Base-by-base conservation (phyloP, 2,113 vertebrate genomes). In the Phoenicopterus ruber region DNA sequence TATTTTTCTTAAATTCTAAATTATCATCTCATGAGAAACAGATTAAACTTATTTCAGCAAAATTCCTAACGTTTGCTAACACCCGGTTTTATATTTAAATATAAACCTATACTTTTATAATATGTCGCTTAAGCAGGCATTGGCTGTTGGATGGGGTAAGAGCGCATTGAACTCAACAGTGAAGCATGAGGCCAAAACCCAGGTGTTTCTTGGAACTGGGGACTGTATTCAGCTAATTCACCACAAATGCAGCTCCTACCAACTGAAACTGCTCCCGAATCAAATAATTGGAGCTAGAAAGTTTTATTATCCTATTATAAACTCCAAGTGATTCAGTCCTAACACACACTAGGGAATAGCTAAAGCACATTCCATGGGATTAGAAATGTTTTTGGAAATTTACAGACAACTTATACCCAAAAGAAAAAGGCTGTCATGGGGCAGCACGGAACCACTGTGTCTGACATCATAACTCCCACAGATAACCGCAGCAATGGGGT, bases 401-500 rank as follows among this genome's bases (percentile, higher is more conserved):
- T 62, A 55, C 9, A 49, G 31, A 52, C 29, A 38, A 40, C 6
- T 31, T 29, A n/a, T 40, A 36, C 7, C 13, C 50, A 49, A 54
- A 89, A 78, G 46, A 34, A 78, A 84, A 77, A 47, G 7, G 6
- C 17, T 65, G 17, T 40, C 36, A 42, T 12, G 8, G 25, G 57
- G 15, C 42, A 93, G 66, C 24, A 80, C 16, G 57, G 22, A 40
- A 47, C 31, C 31, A 36, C 26, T 59, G 31, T 26, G 65, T 77
- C 21, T 76, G 28, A 61, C 9, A 17, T 21, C 6, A 2, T 5
- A 58, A 17, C 29, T 81, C 20, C 11, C 29, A 66, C 6, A 71
- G n/a, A 62, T 0, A 2, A 50, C 10, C 4, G 2, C 20, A 61
- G n/a, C 12, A 78, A 49, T 25, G 16, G 11, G 4, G 0, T 22